Percentiles rank a stretch among this genome's conserved stretches.
Conservation (phyloP, 2,113 vertebrate species). For the Aphyosemion australe region DNA sequence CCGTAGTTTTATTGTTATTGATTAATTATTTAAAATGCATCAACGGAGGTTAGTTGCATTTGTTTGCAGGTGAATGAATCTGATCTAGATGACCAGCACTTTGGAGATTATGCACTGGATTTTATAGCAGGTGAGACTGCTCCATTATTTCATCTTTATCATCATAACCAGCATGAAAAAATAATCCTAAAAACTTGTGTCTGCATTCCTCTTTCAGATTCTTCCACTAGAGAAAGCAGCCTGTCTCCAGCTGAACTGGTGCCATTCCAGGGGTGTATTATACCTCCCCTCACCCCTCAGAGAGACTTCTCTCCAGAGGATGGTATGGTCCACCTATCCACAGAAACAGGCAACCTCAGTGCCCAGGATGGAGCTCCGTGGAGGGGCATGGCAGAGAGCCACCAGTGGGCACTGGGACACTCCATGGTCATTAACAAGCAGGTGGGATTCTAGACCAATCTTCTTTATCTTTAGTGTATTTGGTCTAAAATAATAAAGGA, state of each 20-base stretch:
- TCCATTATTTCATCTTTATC: background rate
- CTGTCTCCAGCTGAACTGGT: conserved; percentile 75
- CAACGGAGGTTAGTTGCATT: conserved; percentile 5
- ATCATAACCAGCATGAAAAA: background rate
- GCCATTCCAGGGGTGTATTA: conserved; percentile 76
- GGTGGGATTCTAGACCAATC: conserved; percentile 67
- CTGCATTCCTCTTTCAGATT: conserved; percentile 63
- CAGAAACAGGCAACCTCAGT: conserved; percentile 1
- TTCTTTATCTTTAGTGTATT: background rate
- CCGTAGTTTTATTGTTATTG: background rate
- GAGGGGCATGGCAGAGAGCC: conserved; percentile 76
- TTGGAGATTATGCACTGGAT: conserved; percentile 81
- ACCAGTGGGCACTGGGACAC: conserved; percentile 74
- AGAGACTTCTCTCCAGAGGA: conserved; percentile 13
- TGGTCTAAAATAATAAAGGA: too few species aligned
- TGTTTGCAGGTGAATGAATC: conserved; percentile 59
- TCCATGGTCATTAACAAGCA: conserved; percentile 82
- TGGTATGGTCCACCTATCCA: conserved; percentile 10
- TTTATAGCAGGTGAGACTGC: conserved; percentile 83
- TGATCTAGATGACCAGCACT: conserved; percentile 79
- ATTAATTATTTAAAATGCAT: fast-evolving
- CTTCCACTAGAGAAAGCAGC: conserved; percentile 75
- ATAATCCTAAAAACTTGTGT: background rate
- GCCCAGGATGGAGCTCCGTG: conserved; percentile 69
- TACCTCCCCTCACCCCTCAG: conserved; percentile 64